A percentile compares a stretch with the other conserved stretches of the same genome.
Evolutionary conservation across 2,113 vertebrate genomes (phyloP).

Genomic region (Amblyornis subalaris): DNA sequence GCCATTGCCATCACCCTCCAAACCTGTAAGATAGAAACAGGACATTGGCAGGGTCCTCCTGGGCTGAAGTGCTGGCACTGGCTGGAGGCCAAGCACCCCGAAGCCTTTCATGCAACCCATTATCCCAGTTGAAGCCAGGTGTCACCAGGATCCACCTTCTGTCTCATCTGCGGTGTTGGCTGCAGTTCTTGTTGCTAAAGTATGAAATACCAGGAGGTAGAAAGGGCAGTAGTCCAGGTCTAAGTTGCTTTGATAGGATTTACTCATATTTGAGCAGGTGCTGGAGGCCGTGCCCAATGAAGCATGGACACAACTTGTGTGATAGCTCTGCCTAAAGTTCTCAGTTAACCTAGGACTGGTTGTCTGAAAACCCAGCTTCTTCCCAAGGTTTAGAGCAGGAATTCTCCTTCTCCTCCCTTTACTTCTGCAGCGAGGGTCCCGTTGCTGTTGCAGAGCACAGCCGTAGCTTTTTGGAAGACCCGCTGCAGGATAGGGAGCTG

Average conservation of each 20-base stretch:
- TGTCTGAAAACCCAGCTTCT: background rate
- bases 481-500: background rate
- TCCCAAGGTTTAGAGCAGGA: background rate
- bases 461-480: background rate
- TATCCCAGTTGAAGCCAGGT: background rate
- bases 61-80: background rate
- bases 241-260: background rate
- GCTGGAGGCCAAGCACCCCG: background rate
- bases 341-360: background rate
- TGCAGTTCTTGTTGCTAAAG: background rate
- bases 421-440: background rate
- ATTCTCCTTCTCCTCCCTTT: background rate
- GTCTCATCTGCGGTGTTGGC: background rate
- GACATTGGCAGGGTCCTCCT: background rate
- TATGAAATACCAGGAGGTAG: background rate
- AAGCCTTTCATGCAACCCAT: background rate
- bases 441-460: background rate
- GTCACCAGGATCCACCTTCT: background rate
- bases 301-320: background rate
- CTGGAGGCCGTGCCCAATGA: background rate
- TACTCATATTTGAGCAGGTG: background rate
- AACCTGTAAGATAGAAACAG: background rate
- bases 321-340: background rate
- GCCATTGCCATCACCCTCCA: constrained; percentile 35
- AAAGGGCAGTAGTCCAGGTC: background rate